Percentiles rank a stretch among this genome's conserved stretches.
phyloP scores from a whole-genome alignment of 2,888 invertebrate species.

The Mermis nigrescens region DNA sequence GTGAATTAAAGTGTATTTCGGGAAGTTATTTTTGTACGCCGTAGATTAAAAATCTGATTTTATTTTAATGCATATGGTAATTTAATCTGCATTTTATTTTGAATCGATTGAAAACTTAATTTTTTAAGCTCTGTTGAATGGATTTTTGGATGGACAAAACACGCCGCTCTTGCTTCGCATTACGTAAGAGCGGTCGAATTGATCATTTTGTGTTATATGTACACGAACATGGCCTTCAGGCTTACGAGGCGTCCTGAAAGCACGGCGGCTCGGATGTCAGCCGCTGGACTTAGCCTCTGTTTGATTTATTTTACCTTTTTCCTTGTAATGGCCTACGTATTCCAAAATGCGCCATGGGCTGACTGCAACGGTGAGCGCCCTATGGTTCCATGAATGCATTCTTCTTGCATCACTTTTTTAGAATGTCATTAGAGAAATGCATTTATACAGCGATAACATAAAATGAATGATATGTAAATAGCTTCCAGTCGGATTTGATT shows the following conservation, averaged over 20 bases:
- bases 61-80: too few relatives aligned
- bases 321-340: conserved; percentile 3
- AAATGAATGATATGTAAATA: too few relatives aligned
- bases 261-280: not conserved
- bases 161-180: not conserved
- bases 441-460: too few relatives aligned
- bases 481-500: too few relatives aligned
- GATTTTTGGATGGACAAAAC: conserved; percentile 8
- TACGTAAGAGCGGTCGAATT: conserved; percentile 9
- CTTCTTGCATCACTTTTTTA: too few relatives aligned
- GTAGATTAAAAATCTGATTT: too few relatives aligned
- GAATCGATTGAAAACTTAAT: too few relatives aligned
- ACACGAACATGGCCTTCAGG: conserved; percentile 2
- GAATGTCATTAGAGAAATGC: too few relatives aligned
- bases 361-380: conserved; percentile 9
- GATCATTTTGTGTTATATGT: conserved; percentile 9
- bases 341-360: conserved; percentile 2
- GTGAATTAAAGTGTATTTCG: too few relatives aligned
- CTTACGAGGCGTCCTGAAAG: not conserved
- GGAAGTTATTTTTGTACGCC: too few relatives aligned
- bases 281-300: not conserved
- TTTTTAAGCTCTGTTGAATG: conserved; percentile 5
- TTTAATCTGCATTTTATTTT: too few relatives aligned
- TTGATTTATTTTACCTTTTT: conserved; percentile 10
- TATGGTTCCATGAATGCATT: too few relatives aligned